Percentiles rank a stretch among this genome's conserved stretches.
Evolutionary conservation across 2,113 vertebrate species (phyloP).

Genomic region (Callocephalon fimbriatum): DNA sequence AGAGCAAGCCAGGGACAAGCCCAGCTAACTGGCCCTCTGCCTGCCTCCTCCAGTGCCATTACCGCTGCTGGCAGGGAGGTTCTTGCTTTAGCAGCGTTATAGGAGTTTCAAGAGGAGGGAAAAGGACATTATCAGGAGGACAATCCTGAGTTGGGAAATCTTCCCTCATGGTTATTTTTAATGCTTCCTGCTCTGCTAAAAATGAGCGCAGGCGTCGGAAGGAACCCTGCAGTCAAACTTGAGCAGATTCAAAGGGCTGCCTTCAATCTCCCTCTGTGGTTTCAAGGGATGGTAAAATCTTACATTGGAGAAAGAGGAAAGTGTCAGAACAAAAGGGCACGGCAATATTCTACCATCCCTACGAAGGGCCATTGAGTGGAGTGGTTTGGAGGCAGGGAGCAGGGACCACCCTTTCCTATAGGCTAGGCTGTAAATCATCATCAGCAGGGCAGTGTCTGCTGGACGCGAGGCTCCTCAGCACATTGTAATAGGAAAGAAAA

Average conservation of each 20-base stretch:
- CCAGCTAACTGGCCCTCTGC: background rate
- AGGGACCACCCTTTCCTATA: background rate
- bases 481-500: background rate
- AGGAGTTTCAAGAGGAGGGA: background rate
- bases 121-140: slow-evolving; percentile 8
- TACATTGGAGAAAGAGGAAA: background rate
- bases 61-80: background rate
- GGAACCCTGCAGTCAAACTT: slow-evolving; percentile 51
- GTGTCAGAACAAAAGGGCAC: background rate
- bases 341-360: background rate
- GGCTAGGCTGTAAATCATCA: background rate
- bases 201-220: slow-evolving; percentile 33
- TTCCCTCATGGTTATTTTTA: slow-evolving; percentile 59
- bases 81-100: background rate
- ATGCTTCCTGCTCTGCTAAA: slow-evolving; percentile 66
- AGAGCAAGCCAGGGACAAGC: background rate
- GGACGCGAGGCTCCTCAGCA: background rate
- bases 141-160: slow-evolving; percentile 47
- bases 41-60: background rate
- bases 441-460: background rate
- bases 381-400: background rate
- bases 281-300: background rate
- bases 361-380: background rate
- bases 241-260: slow-evolving; percentile 28
- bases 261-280: slow-evolving; percentile 6